Evolutionary conservation across 2,888 invertebrate species (phyloP), one percentile per base, ranked within the genome.

Genomic region (Microdon myrmicae): DNA sequence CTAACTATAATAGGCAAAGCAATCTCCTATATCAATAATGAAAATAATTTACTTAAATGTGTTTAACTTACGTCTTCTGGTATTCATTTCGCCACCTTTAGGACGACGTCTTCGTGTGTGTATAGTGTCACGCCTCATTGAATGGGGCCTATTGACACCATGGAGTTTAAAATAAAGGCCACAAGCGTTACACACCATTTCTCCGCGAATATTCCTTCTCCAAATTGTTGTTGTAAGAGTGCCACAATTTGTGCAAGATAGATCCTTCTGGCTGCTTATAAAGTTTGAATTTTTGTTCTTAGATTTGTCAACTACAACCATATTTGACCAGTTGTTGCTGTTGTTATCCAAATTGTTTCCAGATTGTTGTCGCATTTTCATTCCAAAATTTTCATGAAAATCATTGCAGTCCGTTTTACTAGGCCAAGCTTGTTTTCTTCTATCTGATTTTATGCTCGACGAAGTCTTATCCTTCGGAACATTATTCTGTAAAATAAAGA

Each of bases 161-260:
- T 98, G 98, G 70, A 98, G 84, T 82, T 98, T 98, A 83, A 89
- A 97, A 83, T 98, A 98, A 23, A 98, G 86, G 0, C 97, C 98
- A 79, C 98, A 98, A 26, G 98, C 98, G 82, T 98, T 98, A 82
- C 98, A 98, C 56, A 98, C 98, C 85, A 98, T 96, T 83, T 98
- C 96, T 2, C 97, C 97, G 74, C 92, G 89, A 74, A 93, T 87
- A 82, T 97, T 97, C 71, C 98, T 85, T 73, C 98, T 84, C 98
- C 98, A 98, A 68, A 98, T 91, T 0, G 98, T 98, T 54, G 98
- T 98, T 25, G 93, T 95, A 78, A 90, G 89, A n/a, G 98, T 98
- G 68, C 93, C 91, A 81, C 98, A 98, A 84, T 98, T 98, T 71
- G 93, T 92, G 81, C 98, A 98, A 8, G 90, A 85, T 73, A 97